Evolutionary conservation across 2,113 vertebrate species (phyloP).

Genomic region (Beaufortia kweichowensis): DNA sequence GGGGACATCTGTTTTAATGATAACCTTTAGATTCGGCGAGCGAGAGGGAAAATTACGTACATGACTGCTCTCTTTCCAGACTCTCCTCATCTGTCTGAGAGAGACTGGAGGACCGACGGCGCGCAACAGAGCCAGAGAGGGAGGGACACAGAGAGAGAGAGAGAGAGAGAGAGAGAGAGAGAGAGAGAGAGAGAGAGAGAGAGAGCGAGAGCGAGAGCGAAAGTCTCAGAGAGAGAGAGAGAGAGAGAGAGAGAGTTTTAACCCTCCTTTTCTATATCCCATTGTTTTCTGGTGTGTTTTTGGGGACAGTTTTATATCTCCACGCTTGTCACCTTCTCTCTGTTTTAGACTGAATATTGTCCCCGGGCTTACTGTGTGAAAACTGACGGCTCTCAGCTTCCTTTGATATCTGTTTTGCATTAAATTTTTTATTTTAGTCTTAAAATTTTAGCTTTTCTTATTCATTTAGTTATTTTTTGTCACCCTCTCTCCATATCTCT

Average conservation of each 20-base stretch:
- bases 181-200: constrained; percentile 28
- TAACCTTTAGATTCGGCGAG: constrained; percentile 46
- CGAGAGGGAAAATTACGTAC: constrained; percentile 45
- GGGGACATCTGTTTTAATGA: constrained; percentile 48
- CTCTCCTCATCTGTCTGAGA: constrained; percentile 49
- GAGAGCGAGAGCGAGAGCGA: constrained; percentile 51
- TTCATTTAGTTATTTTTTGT: constrained; percentile 40
- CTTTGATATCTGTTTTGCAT: not conserved
- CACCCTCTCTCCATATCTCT: constrained; percentile 35
- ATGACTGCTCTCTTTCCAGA: constrained; percentile 52
- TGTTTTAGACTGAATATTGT: constrained; percentile 73
- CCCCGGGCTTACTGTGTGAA: constrained; percentile 64
- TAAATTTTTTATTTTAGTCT: constrained; percentile 32
- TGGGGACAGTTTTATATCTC: constrained; percentile 40
- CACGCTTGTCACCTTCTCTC: constrained; percentile 51
- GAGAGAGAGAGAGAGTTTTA: constrained; percentile 44
- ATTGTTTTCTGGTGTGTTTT: constrained; percentile 54
- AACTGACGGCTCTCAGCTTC: constrained; percentile 7
- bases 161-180: constrained; percentile 58
- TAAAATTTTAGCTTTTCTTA: constrained; percentile 8
- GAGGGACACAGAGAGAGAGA: constrained; percentile 25
- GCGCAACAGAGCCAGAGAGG: constrained; percentile 7
- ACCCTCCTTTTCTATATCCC: constrained; percentile 48
- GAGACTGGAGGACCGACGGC: constrained; percentile 6
- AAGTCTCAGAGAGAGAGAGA: constrained; percentile 54